Percentiles rank a stretch among this genome's conserved stretches.
These are phyloP conservation scores for Serinus canaria DNA, from an alignment of 2,113 vertebrate species.

Conservation along the genomic window DNA sequence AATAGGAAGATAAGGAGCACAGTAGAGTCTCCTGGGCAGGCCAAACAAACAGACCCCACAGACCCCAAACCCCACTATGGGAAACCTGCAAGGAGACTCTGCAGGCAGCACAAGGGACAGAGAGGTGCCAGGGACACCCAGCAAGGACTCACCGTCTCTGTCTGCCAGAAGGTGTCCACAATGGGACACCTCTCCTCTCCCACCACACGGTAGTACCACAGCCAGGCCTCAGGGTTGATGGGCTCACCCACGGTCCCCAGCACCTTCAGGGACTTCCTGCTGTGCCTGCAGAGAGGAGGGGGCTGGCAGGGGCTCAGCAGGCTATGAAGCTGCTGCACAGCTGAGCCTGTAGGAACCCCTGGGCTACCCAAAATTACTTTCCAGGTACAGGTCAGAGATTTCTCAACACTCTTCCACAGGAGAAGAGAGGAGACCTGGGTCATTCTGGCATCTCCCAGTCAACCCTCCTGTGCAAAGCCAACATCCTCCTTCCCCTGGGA, in stretches of 20 bases:
- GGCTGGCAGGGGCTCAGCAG: neutral
- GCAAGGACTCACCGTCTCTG: conserved; percentile 85
- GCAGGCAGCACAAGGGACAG: neutral
- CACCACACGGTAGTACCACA: conserved; percentile 92
- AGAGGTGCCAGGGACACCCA: neutral
- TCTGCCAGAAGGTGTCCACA: conserved; percentile 99
- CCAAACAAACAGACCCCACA: neutral
- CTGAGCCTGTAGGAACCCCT: neutral
- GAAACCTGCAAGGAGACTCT: neutral
- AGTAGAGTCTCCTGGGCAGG: neutral
- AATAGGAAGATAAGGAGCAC: neutral
- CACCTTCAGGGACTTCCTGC: conserved; percentile 87
- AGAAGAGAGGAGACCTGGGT: neutral
- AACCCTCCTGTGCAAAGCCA: neutral
- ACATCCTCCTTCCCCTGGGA: fast-evolving
- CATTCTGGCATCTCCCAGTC: neutral
- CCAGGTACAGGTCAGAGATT: neutral
- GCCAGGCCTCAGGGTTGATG: conserved; percentile 97
- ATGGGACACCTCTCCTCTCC: conserved; percentile 89
- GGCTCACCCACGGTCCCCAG: conserved; percentile 94
- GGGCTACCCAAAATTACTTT: neutral
- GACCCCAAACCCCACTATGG: neutral
- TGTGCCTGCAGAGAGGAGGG: conserved; percentile 75
- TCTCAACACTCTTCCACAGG: neutral
- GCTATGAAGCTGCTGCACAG: neutral